phyloP scores from a whole-genome alignment of 2,113 vertebrate species.

The Campylomormyrus tamandua region DNA sequence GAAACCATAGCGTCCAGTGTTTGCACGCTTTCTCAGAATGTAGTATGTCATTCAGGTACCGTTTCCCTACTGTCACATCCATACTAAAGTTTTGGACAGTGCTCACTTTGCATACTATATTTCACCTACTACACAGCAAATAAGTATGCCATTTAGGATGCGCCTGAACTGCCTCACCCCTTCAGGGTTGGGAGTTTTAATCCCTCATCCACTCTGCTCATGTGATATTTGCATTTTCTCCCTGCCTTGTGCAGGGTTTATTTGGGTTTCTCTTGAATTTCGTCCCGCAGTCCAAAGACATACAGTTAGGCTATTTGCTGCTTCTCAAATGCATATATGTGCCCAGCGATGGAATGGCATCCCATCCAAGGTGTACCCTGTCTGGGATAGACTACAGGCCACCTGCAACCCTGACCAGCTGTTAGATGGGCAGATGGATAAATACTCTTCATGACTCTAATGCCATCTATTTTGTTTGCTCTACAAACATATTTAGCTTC shows the following conservation, averaged over 20 bases:
- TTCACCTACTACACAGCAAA: background rate
- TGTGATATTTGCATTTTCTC: background rate
- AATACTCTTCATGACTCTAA: background rate
- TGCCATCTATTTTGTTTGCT: background rate
- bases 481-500: background rate
- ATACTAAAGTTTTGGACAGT: background rate
- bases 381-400: background rate
- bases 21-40: background rate
- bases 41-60: background rate
- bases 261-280: background rate
- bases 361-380: background rate
- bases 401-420: background rate
- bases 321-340: background rate
- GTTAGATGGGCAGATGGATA: background rate
- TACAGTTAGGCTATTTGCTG: background rate
- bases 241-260: background rate
- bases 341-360: background rate
- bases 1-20: background rate
- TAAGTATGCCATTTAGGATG: background rate
- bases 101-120: background rate
- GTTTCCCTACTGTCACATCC: background rate
- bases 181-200: background rate
- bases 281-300: background rate
- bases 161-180: background rate
- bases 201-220: background rate